A percentile compares a stretch with the other conserved stretches of the same genome.
Conservation (phyloP, 2,797 vertebrate species). For the Aulostomus chinensis region DNA sequence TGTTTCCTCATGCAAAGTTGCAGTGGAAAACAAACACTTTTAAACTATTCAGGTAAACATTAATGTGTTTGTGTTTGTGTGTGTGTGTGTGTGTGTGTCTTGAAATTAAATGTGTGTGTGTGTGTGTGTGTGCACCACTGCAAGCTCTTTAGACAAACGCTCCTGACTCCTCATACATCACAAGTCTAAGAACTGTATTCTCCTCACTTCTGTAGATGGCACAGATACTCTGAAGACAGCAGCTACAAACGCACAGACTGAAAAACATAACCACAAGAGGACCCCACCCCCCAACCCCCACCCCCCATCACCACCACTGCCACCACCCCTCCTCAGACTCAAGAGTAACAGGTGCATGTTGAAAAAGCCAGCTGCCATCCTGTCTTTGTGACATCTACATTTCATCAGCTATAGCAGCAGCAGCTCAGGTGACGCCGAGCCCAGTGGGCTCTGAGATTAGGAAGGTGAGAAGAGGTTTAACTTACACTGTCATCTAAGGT, state of each 20-base stretch:
- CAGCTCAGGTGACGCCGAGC: conserved; percentile 56
- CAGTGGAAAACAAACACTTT: too few relatives aligned
- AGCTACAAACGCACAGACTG: conserved; percentile 36
- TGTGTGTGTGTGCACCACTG: conserved; percentile 21
- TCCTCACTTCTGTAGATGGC: conserved; percentile 57
- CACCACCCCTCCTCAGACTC: conserved; percentile 1
- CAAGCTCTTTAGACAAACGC: conserved; percentile 56
- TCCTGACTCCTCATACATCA: conserved; percentile 63
- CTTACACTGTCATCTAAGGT: conserved; percentile 71
- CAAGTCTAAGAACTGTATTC: conserved; percentile 52
- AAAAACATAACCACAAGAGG: too few relatives aligned
- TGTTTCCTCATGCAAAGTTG: too few relatives aligned
- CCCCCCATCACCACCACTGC: too few relatives aligned
- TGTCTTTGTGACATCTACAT: conserved; percentile 69
- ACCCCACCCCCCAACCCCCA: too few relatives aligned
- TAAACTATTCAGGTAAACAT: too few relatives aligned
- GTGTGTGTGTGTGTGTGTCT: neutral
- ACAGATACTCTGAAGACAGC: conserved; percentile 58
- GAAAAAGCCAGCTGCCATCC: conserved; percentile 61
- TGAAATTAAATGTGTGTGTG: neutral
- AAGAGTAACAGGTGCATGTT: conserved; percentile 65
- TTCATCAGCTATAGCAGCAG: conserved; percentile 52
- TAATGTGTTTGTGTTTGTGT: too few relatives aligned
- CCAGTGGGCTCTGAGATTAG: conserved; percentile 66
- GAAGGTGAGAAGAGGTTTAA: conserved; percentile 58